Evolutionary conservation across 2,113 vertebrate genomes (phyloP).

Genomic region (Emydura subglobosa): DNA sequence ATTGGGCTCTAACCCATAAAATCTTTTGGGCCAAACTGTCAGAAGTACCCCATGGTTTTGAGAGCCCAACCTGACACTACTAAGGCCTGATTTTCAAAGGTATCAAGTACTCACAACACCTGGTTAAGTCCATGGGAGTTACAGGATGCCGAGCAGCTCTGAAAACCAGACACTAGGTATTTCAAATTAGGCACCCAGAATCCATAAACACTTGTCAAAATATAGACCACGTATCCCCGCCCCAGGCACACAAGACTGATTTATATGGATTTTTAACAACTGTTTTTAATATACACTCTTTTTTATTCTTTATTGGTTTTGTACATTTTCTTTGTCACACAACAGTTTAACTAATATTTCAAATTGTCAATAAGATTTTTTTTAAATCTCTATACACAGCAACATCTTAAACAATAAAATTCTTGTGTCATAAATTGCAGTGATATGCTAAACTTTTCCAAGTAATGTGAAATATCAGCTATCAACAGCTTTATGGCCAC

Average conservation of each 20-base stretch:
- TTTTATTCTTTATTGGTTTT: neutral
- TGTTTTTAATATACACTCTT: rapidly evolving
- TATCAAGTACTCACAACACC: neutral
- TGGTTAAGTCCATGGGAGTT: neutral
- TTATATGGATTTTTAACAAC: neutral
- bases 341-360: neutral
- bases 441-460: neutral
- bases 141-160: neutral
- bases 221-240: rapidly evolving
- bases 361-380: neutral
- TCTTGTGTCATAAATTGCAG: neutral
- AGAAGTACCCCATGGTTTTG: neutral
- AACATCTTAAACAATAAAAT: neutral
- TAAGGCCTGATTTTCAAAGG: neutral
- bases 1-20: neutral
- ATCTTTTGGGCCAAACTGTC: neutral
- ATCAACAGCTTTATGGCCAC: neutral
- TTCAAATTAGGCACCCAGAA: neutral
- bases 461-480: neutral
- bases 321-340: too few species aligned
- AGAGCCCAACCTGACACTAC: neutral
- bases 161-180: neutral
- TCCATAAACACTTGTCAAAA: neutral
- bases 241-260: rapidly evolving
- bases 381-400: too few species aligned